Percentiles rank a stretch among this genome's conserved stretches.
Evolutionary conservation across 2,888 invertebrate genomes (phyloP).

Genomic region (Gymnoscelis rufifasciata): DNA sequence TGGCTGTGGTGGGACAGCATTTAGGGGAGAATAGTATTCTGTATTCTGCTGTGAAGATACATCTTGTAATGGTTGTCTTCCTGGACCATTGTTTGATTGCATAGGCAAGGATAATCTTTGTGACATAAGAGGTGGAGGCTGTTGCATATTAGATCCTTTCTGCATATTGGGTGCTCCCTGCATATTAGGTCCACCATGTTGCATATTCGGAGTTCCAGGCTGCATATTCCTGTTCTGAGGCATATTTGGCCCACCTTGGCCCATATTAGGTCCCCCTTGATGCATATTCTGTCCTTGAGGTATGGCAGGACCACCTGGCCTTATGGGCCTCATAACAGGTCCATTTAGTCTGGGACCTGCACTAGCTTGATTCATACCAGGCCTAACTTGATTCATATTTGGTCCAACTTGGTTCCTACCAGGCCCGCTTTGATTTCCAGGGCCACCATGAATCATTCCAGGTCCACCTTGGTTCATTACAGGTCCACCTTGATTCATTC

Average conservation of each 20-base stretch:
- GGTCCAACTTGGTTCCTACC: slow-evolving; percentile 37
- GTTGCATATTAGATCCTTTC: slow-evolving; percentile 6
- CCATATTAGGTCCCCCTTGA: slow-evolving; percentile 51
- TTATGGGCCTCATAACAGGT: slow-evolving; percentile 21
- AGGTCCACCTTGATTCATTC: slow-evolving; percentile 7
- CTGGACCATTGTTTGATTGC: slow-evolving; percentile 4
- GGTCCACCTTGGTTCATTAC: slow-evolving; percentile 29
- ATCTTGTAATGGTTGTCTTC: slow-evolving; percentile 22
- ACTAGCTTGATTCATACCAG: slow-evolving; percentile 32
- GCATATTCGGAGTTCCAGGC: slow-evolving; percentile 11
- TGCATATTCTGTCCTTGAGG: slow-evolving; percentile 3
- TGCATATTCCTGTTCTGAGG: slow-evolving; percentile 39
- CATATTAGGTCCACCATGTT: slow-evolving; percentile 15
- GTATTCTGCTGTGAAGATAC: slow-evolving; percentile 21
- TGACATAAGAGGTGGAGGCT: slow-evolving; percentile 15
- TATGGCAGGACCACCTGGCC: slow-evolving; percentile 1
- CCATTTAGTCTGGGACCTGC: slow-evolving; percentile 29
- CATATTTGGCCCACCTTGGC: slow-evolving; percentile 47
- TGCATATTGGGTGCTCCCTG: slow-evolving; percentile 9
- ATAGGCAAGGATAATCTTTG: slow-evolving; percentile 11
- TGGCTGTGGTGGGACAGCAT: slow-evolving; percentile 22
- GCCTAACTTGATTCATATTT: slow-evolving; percentile 47
- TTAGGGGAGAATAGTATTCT: slow-evolving; percentile 16
- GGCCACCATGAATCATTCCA: slow-evolving; percentile 15
- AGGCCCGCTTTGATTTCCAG: slow-evolving; percentile 10